phyloP scores from a whole-genome alignment of 2,888 invertebrate species.

The Eristalinus aeneus region DNA sequence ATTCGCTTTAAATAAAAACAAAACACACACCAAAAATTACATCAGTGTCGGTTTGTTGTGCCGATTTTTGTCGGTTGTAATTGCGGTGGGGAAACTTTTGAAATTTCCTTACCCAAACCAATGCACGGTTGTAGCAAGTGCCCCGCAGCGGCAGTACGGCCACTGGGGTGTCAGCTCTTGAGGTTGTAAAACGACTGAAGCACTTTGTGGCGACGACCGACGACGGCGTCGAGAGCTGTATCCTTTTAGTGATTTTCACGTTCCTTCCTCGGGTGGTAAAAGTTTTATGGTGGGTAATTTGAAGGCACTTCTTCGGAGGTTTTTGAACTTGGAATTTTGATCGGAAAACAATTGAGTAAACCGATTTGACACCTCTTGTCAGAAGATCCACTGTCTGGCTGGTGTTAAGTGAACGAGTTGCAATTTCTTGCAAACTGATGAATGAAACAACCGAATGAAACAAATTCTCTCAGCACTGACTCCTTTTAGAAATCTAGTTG shows the following conservation, averaged over 20 bases:
- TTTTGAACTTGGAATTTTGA: conserved; percentile 50
- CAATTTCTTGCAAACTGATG: background rate
- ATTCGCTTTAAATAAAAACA: conserved; percentile 49
- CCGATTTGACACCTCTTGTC: background rate
- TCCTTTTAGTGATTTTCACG: conserved; percentile 13
- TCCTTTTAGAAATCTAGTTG: no score
- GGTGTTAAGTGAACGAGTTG: background rate
- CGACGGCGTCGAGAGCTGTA: background rate
- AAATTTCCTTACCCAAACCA: conserved; percentile 37
- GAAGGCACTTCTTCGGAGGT: conserved; percentile 38
- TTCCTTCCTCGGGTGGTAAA: conserved; percentile 47
- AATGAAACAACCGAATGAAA: no score
- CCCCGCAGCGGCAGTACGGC: background rate
- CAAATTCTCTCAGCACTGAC: no score
- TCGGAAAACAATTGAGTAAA: conserved; percentile 48
- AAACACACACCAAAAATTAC: conserved; percentile 1
- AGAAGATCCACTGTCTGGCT: background rate
- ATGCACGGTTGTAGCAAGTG: conserved; percentile 13
- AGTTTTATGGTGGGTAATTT: conserved; percentile 64
- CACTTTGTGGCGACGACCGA: background rate
- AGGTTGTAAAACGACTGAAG: background rate
- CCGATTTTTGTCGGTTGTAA: conserved; percentile 51
- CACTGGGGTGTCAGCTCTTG: conserved; percentile 37
- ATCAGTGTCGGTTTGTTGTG: conserved; percentile 39
- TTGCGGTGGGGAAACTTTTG: conserved; percentile 45